phyloP scores from a whole-genome alignment of 2,797 vertebrate species.

The Anguilla marmorata region DNA sequence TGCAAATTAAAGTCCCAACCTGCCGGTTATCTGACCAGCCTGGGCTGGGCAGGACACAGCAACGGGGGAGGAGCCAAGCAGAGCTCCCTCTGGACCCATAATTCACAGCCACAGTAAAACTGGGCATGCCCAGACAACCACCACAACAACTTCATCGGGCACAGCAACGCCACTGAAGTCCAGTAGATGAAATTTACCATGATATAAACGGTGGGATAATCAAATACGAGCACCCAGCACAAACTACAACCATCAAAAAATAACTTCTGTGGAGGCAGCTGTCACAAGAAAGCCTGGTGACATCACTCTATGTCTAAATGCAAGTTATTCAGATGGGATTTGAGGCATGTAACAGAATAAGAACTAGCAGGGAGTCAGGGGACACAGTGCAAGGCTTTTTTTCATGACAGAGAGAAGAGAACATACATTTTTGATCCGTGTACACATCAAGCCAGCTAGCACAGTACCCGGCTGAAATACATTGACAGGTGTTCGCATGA shows the following conservation, averaged over 20 bases:
- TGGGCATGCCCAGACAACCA: neutral
- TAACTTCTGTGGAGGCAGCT: neutral
- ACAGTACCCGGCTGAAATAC: neutral
- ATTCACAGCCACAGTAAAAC: neutral
- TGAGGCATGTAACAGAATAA: neutral
- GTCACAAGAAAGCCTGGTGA: neutral
- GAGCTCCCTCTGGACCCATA: neutral
- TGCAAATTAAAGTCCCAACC: conserved; percentile 31
- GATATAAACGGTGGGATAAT: neutral
- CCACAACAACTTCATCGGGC: neutral
- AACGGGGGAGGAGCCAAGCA: neutral
- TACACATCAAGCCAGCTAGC: neutral
- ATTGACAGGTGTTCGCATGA: neutral
- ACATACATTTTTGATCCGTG: neutral
- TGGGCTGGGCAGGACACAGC: neutral
- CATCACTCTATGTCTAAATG: neutral
- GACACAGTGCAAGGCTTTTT: neutral
- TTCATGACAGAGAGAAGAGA: neutral
- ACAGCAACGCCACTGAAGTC: neutral
- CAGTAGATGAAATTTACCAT: neutral
- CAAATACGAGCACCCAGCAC: neutral
- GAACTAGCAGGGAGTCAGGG: neutral
- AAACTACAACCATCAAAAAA: neutral
- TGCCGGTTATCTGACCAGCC: conserved; percentile 26
- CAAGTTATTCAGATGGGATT: neutral